These are phyloP conservation scores for Drosophila kikkawai DNA, from an alignment of 1,140 invertebrate species.

Conservation along the genomic window DNA sequence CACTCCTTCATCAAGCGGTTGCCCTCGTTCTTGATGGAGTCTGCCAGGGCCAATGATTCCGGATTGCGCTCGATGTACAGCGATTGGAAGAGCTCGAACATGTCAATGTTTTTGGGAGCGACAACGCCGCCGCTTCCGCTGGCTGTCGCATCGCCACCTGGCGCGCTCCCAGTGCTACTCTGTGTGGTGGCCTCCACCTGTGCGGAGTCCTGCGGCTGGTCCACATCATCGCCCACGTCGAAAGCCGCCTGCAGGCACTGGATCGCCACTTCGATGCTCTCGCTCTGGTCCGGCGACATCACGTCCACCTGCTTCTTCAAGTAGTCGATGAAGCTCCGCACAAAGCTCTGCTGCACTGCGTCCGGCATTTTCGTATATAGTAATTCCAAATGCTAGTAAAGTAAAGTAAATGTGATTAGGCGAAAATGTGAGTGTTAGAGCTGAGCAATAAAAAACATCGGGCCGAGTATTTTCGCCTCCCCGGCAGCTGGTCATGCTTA, in stretches of 20 bases:
- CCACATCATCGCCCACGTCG: slow-evolving; percentile 86
- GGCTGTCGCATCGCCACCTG: slow-evolving; percentile 23
- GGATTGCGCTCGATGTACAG: slow-evolving; percentile 82
- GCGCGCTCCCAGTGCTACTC: slow-evolving; percentile 29
- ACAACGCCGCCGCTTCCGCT: slow-evolving; percentile 66
- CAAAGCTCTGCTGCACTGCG: slow-evolving; percentile 77
- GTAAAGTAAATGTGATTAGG: slow-evolving; percentile 33
- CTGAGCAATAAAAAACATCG: slow-evolving; percentile 5
- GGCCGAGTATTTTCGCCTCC: neutral
- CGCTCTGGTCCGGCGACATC: slow-evolving; percentile 88
- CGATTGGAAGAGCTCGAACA: slow-evolving; percentile 85
- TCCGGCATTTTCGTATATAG: slow-evolving; percentile 62
- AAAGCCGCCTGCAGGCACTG: slow-evolving; percentile 95
- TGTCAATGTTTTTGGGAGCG: slow-evolving; percentile 80
- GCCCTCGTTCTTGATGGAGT: slow-evolving; percentile 92
- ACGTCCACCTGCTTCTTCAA: slow-evolving; percentile 75
- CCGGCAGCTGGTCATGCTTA: neutral
- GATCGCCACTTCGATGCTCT: slow-evolving; percentile 91
- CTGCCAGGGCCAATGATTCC: slow-evolving; percentile 89
- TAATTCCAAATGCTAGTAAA: neutral
- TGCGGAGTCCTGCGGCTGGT: slow-evolving; percentile 43
- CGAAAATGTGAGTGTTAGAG: slow-evolving; percentile 31
- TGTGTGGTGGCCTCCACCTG: slow-evolving; percentile 36
- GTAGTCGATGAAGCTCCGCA: slow-evolving; percentile 77
- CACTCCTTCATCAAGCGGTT: slow-evolving; percentile 94